Evolutionary conservation across 2,888 invertebrate genomes (phyloP).

Genomic region (Agrochola macilenta): DNA sequence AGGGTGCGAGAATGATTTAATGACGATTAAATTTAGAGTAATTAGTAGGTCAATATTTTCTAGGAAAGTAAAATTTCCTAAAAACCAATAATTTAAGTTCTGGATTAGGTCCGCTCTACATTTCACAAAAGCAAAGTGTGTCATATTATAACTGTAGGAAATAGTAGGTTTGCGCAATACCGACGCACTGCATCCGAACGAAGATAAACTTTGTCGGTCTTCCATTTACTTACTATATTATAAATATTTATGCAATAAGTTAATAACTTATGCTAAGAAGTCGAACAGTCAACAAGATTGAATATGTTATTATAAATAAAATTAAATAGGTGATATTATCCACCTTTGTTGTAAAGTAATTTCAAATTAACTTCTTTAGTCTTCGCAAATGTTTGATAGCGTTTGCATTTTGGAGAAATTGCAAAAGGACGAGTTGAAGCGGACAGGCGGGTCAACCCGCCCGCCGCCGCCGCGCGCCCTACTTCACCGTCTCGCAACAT

Average conservation of each 20-base stretch:
- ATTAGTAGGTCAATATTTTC: neutral
- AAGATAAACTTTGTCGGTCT: conserved; percentile 90
- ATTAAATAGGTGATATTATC: neutral
- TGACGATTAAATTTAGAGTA: neutral
- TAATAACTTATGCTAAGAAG: conserved; percentile 54
- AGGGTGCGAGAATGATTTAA: neutral
- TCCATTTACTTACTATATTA: conserved; percentile 71
- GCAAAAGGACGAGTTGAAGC: conserved; percentile 85
- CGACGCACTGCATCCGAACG: conserved; percentile 87
- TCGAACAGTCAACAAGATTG: conserved; percentile 14
- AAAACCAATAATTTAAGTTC: conserved; percentile 9
- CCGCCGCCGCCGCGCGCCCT: conserved; percentile 63
- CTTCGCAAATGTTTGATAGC: conserved; percentile 62
- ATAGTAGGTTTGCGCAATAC: conserved; percentile 85
- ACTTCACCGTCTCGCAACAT: conserved; percentile 67
- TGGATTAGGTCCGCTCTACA: conserved; percentile 33
- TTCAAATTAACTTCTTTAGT: conserved; percentile 4
- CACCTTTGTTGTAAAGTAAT: conserved; percentile 11
- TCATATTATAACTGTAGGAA: conserved; percentile 64
- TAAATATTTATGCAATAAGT: conserved; percentile 44
- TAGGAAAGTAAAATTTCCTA: neutral
- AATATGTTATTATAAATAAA: neutral
- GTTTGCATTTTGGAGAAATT: conserved; percentile 82
- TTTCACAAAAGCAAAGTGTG: conserved; percentile 45
- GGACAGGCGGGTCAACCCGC: conserved; percentile 79